Base-by-base conservation (phyloP, 2,797 vertebrate species). In the Phyllotis vaccarum region DNA sequence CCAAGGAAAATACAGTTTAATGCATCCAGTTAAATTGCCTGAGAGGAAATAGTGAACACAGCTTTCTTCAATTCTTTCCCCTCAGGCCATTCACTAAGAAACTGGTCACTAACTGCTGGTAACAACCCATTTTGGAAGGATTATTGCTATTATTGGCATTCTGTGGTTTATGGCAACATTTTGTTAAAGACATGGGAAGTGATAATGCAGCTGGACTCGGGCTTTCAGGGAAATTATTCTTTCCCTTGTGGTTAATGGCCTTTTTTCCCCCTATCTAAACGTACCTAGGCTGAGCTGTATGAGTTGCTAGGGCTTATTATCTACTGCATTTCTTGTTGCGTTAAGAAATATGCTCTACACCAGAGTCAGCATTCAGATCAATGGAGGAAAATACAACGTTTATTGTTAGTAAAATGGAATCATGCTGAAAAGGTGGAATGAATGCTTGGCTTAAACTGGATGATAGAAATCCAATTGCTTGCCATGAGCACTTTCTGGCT, bases 1-100 rank as follows among this genome's bases (percentile, higher is more conserved):
- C 97, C 97, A 96, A 96, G 96, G 97, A 98, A 98, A 98, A 98
- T 97, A 96, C 90, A 98, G 97, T 98, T 98, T 98, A 98, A 98
- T 98, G 97, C 98, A 98, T 92, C 96, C 97, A 94, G 97, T 98
- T 98, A 98, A 98, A 99, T 98, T 98, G 98, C 98, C 98, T 95
- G 98, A 97, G 98, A 98, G 98, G 97, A 99, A 99, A 98, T 93
- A 98, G 96, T 96, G 98, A 97, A 97, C 90, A 98, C 96, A 98
- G 98, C 94, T 97, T 98, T 98, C 97, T 98, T 96, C 98, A 98
- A 98, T 98, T 96, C 98, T 98, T 98, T 98, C 90, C 98, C 98
- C 98, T 98, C 97, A 98, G 98, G 98, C 98, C 98, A 98, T 98
- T 98, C 98, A 98, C 98, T 98, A 98, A 98, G 98, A 98, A 98